Percentiles rank a stretch among this genome's conserved stretches.
These are phyloP conservation scores for Lacanobia oleracea DNA, from an alignment of 2,888 invertebrate genomes.

Conservation along the genomic window DNA sequence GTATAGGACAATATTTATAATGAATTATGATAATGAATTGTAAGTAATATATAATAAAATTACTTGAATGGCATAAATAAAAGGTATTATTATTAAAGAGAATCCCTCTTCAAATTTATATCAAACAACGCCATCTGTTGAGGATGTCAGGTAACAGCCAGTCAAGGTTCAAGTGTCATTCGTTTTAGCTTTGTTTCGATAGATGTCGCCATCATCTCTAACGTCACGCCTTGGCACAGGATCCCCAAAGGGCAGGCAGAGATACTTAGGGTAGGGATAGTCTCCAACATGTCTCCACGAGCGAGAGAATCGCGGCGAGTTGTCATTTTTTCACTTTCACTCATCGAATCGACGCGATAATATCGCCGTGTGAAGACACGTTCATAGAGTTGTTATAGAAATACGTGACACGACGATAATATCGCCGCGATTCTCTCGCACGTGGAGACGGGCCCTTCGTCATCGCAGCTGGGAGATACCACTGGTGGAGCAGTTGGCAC, in stretches of 20 bases:
- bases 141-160: neutral
- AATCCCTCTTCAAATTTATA: too few species aligned
- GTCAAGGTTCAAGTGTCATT: neutral
- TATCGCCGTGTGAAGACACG: too few species aligned
- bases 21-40: slow-evolving; percentile 55
- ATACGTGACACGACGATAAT: too few species aligned
- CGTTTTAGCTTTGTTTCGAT: neutral
- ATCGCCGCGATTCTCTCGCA: too few species aligned
- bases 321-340: too few species aligned
- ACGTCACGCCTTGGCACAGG: neutral
- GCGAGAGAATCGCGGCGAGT: too few species aligned
- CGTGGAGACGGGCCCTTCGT: too few species aligned
- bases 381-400: too few species aligned
- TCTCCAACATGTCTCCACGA: too few species aligned
- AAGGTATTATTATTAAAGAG: neutral
- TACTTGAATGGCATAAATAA: slow-evolving; percentile 36
- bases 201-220: slow-evolving; percentile 36
- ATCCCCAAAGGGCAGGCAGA: slow-evolving; percentile 1
- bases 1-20: slow-evolving; percentile 62
- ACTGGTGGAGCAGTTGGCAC: neutral
- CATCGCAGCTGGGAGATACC: neutral
- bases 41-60: slow-evolving; percentile 56
- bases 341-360: too few species aligned
- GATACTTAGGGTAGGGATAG: too few species aligned
- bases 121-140: slow-evolving; percentile 50